phyloP scores from a whole-genome alignment of 2,113 vertebrate genomes.

The Gallinago media region DNA sequence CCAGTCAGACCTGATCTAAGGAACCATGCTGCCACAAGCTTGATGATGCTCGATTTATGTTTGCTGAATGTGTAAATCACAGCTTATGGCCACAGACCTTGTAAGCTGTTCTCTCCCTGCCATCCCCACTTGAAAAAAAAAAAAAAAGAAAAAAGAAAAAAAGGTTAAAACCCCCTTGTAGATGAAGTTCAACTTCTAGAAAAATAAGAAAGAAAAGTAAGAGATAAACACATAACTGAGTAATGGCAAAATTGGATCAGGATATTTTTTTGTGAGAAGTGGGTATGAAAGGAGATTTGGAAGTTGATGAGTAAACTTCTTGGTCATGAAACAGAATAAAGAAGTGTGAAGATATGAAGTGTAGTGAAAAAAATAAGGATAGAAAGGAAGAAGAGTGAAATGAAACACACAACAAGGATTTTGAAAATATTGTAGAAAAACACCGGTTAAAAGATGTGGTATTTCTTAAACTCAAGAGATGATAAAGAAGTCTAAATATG shows the following conservation, averaged over 20 bases:
- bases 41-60: neutral
- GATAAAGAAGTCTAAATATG: neutral
- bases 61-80: neutral
- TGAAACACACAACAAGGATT: neutral
- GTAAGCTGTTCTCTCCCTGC: neutral
- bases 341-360: neutral
- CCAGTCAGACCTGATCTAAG: neutral
- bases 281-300: neutral
- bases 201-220: neutral
- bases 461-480: neutral
- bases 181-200: neutral
- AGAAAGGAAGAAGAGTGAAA: neutral
- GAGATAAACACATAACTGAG: neutral
- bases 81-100: neutral
- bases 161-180: neutral
- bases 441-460: neutral
- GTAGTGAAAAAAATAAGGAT: neutral
- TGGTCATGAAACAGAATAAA: neutral
- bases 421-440: neutral
- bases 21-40: neutral
- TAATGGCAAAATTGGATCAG: neutral
- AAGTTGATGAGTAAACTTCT: neutral
- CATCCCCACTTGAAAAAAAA: no score
- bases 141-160: neutral
- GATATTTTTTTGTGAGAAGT: neutral